These are phyloP conservation scores for Octomys mimax DNA, from an alignment of 2,797 vertebrate genomes.

Conservation along the genomic window DNA sequence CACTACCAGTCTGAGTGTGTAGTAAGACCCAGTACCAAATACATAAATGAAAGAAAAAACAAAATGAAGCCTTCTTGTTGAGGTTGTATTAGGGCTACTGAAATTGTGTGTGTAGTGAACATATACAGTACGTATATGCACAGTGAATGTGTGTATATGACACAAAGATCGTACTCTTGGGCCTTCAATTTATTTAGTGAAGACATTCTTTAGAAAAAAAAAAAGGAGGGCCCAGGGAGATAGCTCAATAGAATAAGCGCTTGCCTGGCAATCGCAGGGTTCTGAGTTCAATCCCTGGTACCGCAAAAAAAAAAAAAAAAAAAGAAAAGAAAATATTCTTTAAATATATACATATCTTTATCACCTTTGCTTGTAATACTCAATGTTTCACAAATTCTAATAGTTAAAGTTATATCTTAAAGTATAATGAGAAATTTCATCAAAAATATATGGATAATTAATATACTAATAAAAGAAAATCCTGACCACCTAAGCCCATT, in stretches of 20 bases:
- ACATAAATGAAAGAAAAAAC: no score
- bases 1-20: no score
- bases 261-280: no score
- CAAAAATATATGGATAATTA: not conserved
- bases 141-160: not conserved
- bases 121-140: not conserved
- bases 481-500: not conserved
- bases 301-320: no score
- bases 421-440: constrained; percentile 4
- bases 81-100: not conserved
- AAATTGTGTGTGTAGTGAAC: not conserved
- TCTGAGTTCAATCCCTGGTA: no score
- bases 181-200: not conserved
- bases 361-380: not conserved
- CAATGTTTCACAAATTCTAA: constrained; percentile 20
- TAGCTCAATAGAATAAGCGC: no score
- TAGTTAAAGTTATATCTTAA: not conserved
- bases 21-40: no score
- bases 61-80: not conserved
- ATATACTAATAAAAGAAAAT: constrained; percentile 20
- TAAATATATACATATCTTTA: not conserved
- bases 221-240: no score
- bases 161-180: not conserved
- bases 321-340: not conserved
- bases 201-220: not conserved